phyloP scores from a whole-genome alignment of 2,113 vertebrate species.

The Smithornis capensis region DNA sequence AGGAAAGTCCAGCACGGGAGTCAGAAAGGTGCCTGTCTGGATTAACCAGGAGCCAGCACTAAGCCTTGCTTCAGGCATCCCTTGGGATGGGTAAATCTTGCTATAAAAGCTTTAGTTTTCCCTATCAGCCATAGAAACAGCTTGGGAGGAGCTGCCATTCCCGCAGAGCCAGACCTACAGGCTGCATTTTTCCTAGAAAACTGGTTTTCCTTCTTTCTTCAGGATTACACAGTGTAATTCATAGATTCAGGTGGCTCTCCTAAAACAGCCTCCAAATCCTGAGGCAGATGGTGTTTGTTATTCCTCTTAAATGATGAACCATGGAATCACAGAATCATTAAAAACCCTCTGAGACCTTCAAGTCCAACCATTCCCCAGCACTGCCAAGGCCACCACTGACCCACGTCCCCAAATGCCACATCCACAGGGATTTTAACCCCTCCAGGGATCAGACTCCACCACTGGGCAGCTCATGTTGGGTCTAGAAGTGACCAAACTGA shows the following conservation, averaged over 20 bases:
- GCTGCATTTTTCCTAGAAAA: too few relatives aligned
- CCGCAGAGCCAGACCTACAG: too few relatives aligned
- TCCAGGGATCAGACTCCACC: neutral
- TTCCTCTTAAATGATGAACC: neutral
- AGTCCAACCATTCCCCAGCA: neutral
- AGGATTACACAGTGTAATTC: too few relatives aligned
- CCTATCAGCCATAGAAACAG: too few relatives aligned
- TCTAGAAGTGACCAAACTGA: too few relatives aligned
- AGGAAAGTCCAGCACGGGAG: constrained; percentile 2
- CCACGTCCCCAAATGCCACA: neutral
- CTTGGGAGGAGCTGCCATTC: too few relatives aligned
- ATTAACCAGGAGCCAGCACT: neutral
- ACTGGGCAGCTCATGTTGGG: neutral
- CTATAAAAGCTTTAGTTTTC: too few relatives aligned
- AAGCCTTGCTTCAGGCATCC: neutral
- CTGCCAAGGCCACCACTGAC: neutral
- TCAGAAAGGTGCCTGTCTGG: neutral
- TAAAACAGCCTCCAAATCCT: too few relatives aligned
- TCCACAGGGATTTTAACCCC: too few relatives aligned
- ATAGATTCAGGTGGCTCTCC: too few relatives aligned
- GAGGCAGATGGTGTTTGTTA: neutral
- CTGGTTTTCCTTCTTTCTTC: too few relatives aligned
- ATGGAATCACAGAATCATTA: neutral
- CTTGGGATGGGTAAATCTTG: too few relatives aligned
- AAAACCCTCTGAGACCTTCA: neutral